Evolutionary conservation across 2,113 vertebrate species (phyloP).

Genomic region (Caranx melampygus): DNA sequence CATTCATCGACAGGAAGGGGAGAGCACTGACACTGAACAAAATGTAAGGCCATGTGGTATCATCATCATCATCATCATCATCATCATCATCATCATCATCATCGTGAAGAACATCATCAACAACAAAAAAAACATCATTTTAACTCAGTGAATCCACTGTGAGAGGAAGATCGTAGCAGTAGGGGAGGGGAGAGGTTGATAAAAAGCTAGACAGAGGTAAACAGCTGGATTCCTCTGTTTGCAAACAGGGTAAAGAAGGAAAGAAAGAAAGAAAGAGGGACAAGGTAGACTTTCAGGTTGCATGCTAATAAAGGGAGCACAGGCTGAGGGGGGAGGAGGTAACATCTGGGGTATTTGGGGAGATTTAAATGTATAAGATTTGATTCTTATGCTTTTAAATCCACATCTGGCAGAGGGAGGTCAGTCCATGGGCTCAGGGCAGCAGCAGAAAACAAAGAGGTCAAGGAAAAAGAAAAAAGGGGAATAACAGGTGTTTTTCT

Average conservation of each 20-base stretch:
- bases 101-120: constrained; percentile 42
- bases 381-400: constrained; percentile 45
- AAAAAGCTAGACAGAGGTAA: not conserved
- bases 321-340: constrained; percentile 1
- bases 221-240: not conserved
- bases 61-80: constrained; percentile 62
- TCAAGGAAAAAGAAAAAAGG: not conserved
- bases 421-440: not conserved
- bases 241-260: constrained; percentile 13
- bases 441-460: not conserved
- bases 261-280: constrained; percentile 14
- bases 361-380: constrained; percentile 48
- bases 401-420: constrained; percentile 15
- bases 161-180: not conserved
- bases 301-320: constrained; percentile 38
- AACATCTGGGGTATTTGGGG: not conserved
- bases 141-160: not conserved
- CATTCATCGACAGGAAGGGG: constrained; percentile 62
- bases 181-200: not conserved
- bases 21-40: constrained; percentile 59
- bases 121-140: constrained; percentile 13
- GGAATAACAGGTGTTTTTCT: not conserved
- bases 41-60: constrained; percentile 78
- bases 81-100: constrained; percentile 42
- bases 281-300: not conserved